A percentile compares a stretch with the other conserved stretches of the same genome.
phyloP scores from a whole-genome alignment of 2,888 invertebrate species.

The Andrena bicolor region DNA sequence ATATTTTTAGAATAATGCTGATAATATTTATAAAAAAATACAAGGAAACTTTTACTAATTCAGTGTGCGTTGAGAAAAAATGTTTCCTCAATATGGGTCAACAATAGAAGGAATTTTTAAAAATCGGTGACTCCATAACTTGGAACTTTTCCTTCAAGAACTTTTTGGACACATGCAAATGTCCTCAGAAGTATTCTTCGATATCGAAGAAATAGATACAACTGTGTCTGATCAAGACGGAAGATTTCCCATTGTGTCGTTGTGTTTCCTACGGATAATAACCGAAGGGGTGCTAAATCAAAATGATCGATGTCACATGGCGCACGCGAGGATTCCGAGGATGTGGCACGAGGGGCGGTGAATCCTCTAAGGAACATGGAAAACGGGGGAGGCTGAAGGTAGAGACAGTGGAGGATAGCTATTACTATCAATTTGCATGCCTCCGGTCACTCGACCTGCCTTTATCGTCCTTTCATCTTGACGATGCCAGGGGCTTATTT shows the following conservation, averaged over 20 bases:
- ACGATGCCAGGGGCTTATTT: conserved; percentile 72
- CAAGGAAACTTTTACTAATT: too few species aligned
- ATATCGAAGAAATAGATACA: conserved; percentile 28
- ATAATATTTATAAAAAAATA: too few species aligned
- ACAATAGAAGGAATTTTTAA: background rate
- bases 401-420: conserved; percentile 70
- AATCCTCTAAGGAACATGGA: conserved; percentile 67
- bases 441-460: conserved; percentile 76
- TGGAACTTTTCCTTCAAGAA: background rate
- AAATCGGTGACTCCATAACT: background rate
- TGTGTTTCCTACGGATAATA: conserved; percentile 68
- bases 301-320: conserved; percentile 71
- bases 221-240: conserved; percentile 45
- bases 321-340: conserved; percentile 71
- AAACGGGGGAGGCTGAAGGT: conserved; percentile 46
- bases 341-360: conserved; percentile 50
- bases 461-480: conserved; percentile 77
- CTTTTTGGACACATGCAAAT: background rate
- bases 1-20: too few species aligned
- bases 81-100: too few species aligned
- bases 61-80: too few species aligned
- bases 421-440: conserved; percentile 79
- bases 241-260: conserved; percentile 52
- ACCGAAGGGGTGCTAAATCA: conserved; percentile 71
- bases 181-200: background rate